Percentiles rank a stretch among this genome's conserved stretches.
phyloP scores from a whole-genome alignment of 2,888 invertebrate species.

The Cancer borealis region DNA sequence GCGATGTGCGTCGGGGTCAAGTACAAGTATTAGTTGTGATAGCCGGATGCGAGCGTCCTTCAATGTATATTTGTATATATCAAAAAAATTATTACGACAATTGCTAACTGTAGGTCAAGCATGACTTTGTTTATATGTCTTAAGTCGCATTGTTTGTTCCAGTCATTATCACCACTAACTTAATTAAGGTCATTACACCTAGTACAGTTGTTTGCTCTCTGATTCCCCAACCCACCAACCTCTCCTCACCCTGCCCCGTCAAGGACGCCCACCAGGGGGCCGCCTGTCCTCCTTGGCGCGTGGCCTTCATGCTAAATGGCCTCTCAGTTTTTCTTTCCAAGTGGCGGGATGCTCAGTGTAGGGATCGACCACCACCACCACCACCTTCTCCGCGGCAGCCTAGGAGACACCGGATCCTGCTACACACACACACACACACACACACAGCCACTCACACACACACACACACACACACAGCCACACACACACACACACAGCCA shows the following conservation, averaged over 20 bases:
- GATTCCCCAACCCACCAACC: background rate
- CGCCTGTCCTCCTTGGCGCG: background rate
- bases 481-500: background rate
- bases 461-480: background rate
- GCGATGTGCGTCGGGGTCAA: background rate
- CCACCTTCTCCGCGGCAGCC: background rate
- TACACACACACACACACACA: background rate
- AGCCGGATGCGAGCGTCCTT: slow-evolving; percentile 2
- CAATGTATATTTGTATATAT: slow-evolving; percentile 32
- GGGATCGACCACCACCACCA: background rate
- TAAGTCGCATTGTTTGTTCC: slow-evolving; percentile 18
- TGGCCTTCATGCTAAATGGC: background rate
- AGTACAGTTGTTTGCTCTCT: slow-evolving; percentile 35
- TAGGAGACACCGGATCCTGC: background rate
- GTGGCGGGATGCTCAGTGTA: background rate
- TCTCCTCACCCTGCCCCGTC: background rate
- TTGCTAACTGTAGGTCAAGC: background rate
- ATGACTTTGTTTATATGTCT: background rate
- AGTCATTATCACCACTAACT: slow-evolving; percentile 33
- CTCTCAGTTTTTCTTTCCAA: background rate
- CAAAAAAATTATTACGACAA: slow-evolving; percentile 18
- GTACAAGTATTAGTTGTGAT: slow-evolving; percentile 45
- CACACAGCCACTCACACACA: background rate
- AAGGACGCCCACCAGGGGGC: slow-evolving; percentile 38
- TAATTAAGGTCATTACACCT: slow-evolving; percentile 40